Evolutionary conservation across 2,888 invertebrate species (phyloP), one percentile per base, ranked within the genome.

Genomic region (Dorcus hopei): DNA sequence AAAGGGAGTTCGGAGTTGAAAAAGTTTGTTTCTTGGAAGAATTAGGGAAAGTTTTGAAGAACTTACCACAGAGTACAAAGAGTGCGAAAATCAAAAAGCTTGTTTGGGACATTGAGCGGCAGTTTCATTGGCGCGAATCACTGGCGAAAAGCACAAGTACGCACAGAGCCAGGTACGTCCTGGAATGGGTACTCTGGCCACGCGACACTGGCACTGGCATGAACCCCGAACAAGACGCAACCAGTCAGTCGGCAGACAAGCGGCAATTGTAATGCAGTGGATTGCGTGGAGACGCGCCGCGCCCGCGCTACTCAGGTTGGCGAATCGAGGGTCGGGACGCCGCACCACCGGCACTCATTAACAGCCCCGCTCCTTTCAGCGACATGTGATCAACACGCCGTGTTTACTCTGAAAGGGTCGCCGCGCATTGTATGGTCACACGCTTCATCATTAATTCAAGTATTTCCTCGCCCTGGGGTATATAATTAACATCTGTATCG

Each of bases 201-300:
- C 61, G 60, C 59, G 65, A 61, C 59, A 64, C 65, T 55, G 61
- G 59, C 61, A 58, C 63, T 61, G 56, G 61, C 54, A 52, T 60
- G 56, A 58, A 57, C 48, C 19, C 62, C 54, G 62, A 58, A 54
- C 53, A 11, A 39, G 45, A 38, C 45, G 52, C 11, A 61, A 64
- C 65, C 67, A 66, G 68, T 68, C 67, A 68, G 68, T 68, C 67
- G 63, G 63, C 68, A 68, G 70, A 68, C 70, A 70, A 67, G 67
- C 73, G 69, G 71, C 70, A 70, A 72, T 74, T 73, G 72, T 73
- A 74, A 74, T 74, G 72, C 72, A 68, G 72, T 66, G 70, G 68
- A 72, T 72, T 72, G 72, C 73, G 71, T 72, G 66, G 66, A 65
- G 66, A 65, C 63, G 62, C 58, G 64, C 67, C 69, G 70, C 74